phyloP scores from a whole-genome alignment of 37 sponge, comb jelly and placozoan genomes.

The Beroe forskalii region DNA sequence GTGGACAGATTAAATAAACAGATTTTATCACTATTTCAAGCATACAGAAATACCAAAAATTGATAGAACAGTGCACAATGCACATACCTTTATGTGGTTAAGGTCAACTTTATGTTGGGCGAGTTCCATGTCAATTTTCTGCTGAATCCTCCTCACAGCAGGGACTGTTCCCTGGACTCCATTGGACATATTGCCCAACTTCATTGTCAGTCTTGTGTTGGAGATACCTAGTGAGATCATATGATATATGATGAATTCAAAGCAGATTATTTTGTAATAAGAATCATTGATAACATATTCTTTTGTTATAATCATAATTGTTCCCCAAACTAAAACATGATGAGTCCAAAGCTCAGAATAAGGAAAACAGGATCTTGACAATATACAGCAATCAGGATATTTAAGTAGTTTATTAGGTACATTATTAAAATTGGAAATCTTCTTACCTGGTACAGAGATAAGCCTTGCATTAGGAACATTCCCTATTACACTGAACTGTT shows the following conservation, averaged over 20 bases:
- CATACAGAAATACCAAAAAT: too few species aligned
- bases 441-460: slow-evolving; percentile 18
- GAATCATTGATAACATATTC: too few species aligned
- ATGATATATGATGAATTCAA: background rate
- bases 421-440: too few species aligned
- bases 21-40: too few species aligned
- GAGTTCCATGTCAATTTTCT: background rate
- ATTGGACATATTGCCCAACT: background rate
- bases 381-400: too few species aligned
- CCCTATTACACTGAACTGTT: background rate
- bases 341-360: too few species aligned
- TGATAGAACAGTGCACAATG: too few species aligned
- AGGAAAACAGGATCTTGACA: too few species aligned
- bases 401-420: too few species aligned
- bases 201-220: background rate
- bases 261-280: too few species aligned
- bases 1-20: too few species aligned
- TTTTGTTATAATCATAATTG: too few species aligned
- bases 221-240: background rate
- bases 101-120: background rate
- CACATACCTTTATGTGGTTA: background rate
- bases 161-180: slow-evolving; percentile 3
- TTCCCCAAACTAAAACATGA: background rate
- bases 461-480: background rate
- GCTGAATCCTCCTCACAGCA: background rate